Base-by-base conservation (phyloP, 1,140 invertebrate species). In the Popillia japonica region DNA sequence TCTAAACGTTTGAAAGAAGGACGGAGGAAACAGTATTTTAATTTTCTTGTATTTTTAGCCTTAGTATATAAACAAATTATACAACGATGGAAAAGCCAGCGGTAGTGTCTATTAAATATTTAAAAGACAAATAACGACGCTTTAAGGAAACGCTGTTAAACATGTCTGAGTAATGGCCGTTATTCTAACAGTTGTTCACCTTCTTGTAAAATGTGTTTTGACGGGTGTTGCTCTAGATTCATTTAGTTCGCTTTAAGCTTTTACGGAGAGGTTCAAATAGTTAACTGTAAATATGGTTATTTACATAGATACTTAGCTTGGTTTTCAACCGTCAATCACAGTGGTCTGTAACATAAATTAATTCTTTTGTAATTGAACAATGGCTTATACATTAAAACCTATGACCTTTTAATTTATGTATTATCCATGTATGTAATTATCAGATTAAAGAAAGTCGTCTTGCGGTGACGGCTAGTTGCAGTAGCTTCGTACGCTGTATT, bases 31-130 rank as follows among this genome's bases (percentile, higher is more conserved):
- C 27, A 68, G 22, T 68, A 68, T 68, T 68, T 68, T 22, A 68
- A 68, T 68, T 68, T 68, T 68, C 61, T 10, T 27, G 20, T 68
- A 68, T 68, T 68, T 68, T 68, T 68, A 68, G 61, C 11, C 22
- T 22, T 22, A 20, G 22, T n/a, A 27, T 55, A 55, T 68, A 68
- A 68, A 68, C 61, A 68, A 68, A 68, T 68, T 68, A 68, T 68
- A 14, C 27, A 6, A 20, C 20, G 61, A 17, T 34, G 17, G 3
- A 7, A 68, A 22, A 55, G 61, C 61, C 22, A 34, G 61, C 17
- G 61, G 61, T 68, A 68, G 61, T 68, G 22, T 68, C 61, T 22
- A 68, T 68, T 68, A 68, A 68, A 68, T 68, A 68, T 68, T 68
- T 68, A 68, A 17, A 68, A 68, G 61, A 68, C 61, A 68, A 68